These are phyloP conservation scores for Monoplex corrugatus DNA, from an alignment of 2,888 invertebrate genomes.

Conservation along the genomic window DNA sequence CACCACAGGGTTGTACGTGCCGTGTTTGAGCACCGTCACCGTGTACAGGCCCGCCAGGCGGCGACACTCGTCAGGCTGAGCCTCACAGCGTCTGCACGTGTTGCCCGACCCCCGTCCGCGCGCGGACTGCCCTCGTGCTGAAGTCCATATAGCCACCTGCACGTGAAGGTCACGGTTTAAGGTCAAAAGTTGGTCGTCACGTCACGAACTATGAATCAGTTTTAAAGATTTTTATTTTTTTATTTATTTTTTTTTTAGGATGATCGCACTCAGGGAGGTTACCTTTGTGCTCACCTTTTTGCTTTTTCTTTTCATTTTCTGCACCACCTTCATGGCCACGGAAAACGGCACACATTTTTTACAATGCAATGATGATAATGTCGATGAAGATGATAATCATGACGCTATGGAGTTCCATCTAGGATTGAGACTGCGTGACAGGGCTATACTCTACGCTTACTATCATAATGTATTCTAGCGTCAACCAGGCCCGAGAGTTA, in stretches of 20 bases:
- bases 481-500: too few species aligned
- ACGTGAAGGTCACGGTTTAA: neutral
- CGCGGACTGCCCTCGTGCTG: neutral
- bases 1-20: constrained; percentile 92
- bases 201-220: too few species aligned
- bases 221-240: neutral
- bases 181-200: neutral
- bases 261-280: too few species aligned
- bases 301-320: neutral
- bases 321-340: neutral
- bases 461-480: too few species aligned
- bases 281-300: neutral
- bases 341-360: too few species aligned
- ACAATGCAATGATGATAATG: too few species aligned
- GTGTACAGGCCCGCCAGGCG: constrained; percentile 88
- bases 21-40: constrained; percentile 87
- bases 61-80: constrained; percentile 55
- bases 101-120: constrained; percentile 28
- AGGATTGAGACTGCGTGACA: too few species aligned
- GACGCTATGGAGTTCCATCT: too few species aligned
- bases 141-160: neutral
- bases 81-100: constrained; percentile 52
- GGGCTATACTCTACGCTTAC: too few species aligned
- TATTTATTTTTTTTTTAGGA: neutral
- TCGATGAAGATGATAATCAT: too few species aligned